Conservation (phyloP, 2,113 vertebrate species). For the Thamnaconus septentrionalis region DNA sequence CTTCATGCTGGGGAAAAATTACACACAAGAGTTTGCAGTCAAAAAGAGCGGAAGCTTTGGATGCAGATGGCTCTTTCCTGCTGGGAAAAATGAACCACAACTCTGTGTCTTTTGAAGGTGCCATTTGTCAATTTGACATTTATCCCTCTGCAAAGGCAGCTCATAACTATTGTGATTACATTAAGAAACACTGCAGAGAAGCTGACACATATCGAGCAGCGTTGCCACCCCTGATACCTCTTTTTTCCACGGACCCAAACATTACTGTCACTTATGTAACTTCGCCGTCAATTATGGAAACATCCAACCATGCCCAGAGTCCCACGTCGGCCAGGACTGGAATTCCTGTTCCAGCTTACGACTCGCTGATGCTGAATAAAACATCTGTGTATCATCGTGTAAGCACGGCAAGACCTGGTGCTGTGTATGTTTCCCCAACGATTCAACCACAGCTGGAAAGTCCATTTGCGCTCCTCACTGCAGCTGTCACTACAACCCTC, state of each 20-base stretch:
- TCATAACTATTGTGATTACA: conserved; percentile 95
- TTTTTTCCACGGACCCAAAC: conserved; percentile 73
- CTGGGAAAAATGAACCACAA: conserved; percentile 89
- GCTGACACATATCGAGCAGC: conserved; percentile 83
- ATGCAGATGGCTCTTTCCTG: conserved; percentile 88
- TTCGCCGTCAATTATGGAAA: conserved; percentile 37
- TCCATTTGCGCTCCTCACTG: conserved; percentile 36
- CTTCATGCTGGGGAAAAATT: conserved; percentile 86
- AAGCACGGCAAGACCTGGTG: conserved; percentile 19
- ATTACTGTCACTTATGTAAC: conserved; percentile 59
- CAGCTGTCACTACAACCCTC: conserved; percentile 49
- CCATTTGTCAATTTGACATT: conserved; percentile 95
- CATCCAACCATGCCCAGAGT: conserved; percentile 28
- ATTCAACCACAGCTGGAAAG: conserved; percentile 51
- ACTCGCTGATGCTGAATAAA: conserved; percentile 19
- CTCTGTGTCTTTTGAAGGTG: conserved; percentile 91
- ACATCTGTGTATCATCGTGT: conserved; percentile 28
- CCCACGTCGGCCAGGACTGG: conserved; percentile 49
- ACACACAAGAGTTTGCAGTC: conserved; percentile 81
- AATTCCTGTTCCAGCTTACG: conserved; percentile 23
- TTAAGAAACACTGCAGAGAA: conserved; percentile 93
- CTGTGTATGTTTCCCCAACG: conserved; percentile 16
- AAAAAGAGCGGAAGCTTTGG: conserved; percentile 80
- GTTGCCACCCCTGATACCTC: conserved; percentile 79
- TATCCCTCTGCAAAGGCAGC: conserved; percentile 92